Conservation (phyloP, 1,140 invertebrate species). For the Brachionus asplanchnoidis region DNA sequence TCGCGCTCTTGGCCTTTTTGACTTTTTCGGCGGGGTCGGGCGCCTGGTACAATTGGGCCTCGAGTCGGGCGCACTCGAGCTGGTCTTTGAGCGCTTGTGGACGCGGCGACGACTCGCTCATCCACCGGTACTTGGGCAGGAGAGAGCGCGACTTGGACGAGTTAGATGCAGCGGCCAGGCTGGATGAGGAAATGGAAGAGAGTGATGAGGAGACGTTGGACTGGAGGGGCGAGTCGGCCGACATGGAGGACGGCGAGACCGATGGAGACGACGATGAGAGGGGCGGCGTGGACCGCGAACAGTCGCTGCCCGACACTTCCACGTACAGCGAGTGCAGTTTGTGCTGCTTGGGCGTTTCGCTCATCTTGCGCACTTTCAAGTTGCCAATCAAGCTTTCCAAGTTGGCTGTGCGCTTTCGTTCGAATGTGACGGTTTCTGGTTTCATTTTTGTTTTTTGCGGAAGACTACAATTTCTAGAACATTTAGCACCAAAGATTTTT, state of each 20-base stretch:
- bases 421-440: background rate
- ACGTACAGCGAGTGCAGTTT: conserved; percentile 19
- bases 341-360: background rate
- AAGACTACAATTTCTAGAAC: conserved; percentile 16
- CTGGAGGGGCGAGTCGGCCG: background rate
- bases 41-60: background rate
- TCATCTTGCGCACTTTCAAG: conserved; percentile 39
- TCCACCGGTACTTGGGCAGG: conserved; percentile 2
- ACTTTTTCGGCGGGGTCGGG: background rate
- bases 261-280: conserved; percentile 4
- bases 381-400: conserved; percentile 40
- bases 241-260: background rate
- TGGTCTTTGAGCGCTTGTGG: background rate
- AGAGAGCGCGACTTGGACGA: conserved; percentile 5
- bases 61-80: background rate
- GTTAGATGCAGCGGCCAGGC: conserved; percentile 9
- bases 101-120: background rate
- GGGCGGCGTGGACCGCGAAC: conserved; percentile 2
- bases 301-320: conserved; percentile 4
- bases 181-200: conserved; percentile 20
- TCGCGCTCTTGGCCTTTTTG: background rate
- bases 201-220: background rate
- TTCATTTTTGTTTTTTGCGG: background rate
- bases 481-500: conserved; percentile 20
- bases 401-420: conserved; percentile 36